Evolutionary conservation across 2,888 invertebrate species (phyloP), one percentile per base, ranked within the genome.

Genomic region (Metallyticus violacea): DNA sequence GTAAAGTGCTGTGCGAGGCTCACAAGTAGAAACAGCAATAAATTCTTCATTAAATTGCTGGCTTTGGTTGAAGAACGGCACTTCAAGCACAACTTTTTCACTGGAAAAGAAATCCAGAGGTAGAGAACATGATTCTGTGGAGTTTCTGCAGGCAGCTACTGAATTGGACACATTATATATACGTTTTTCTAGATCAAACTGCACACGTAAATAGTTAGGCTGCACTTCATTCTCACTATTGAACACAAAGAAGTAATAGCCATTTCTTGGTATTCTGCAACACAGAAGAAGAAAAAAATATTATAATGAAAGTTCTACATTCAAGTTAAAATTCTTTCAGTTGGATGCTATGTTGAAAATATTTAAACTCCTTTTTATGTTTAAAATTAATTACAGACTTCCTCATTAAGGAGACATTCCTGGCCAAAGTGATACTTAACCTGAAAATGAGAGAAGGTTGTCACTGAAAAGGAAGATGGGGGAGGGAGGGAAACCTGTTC

Each of bases 171-270:
- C 93, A 90, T 96, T 94, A 91, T 96, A 96, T 7, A 94, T 92
- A 0, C 95, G 95, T 92, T 96, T 96, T 90, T 95, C 93, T 0
- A 96, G 92, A 85, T 95, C 93, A 90, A 96, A 95, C 82, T 93
- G 93, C 0, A 96, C 95, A 26, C 94, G 92, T 40, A 96, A 93
- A 90, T 94, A 95, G 91, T 96, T 96, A 7, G 93, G 92, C 90
- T 96, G 95, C 1, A 95, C 93, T 89, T 96, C 96, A 90, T 97
- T 96, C 90, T 96, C 96, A 6, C 96, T 96, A 91, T 95, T 96
- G 92, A 96, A 97, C 0, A 97, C 95, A 92, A 96, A 96, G 92
- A 96, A 97, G 90, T 97, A 97, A 91, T 96, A 96, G 7, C 96
- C 96, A 89, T 96, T 95, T 0, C 93, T 93, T 83, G 96, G 95